Conservation (phyloP, 2,113 vertebrate genomes). For the Chaetops frenatus region DNA sequence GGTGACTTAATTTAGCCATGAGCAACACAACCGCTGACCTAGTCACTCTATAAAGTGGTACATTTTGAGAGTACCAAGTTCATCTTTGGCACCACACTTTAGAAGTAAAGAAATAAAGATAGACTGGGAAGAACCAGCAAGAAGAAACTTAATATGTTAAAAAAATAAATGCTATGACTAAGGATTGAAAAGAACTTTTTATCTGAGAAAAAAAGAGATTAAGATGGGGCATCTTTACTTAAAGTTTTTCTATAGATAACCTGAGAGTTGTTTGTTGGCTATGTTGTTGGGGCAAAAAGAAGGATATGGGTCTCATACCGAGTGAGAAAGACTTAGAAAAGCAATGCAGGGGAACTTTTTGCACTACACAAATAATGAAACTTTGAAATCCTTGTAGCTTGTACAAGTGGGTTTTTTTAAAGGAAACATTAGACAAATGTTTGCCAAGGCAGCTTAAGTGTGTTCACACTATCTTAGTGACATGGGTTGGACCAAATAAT, state of each 20-base stretch:
- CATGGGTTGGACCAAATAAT: neutral
- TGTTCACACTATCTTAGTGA: neutral
- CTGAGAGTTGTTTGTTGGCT: neutral
- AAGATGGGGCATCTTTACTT: neutral
- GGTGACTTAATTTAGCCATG: neutral
- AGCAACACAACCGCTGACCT: neutral
- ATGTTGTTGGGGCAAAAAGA: neutral
- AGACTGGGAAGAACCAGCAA: neutral
- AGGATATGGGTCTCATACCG: neutral
- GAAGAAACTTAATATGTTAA: neutral
- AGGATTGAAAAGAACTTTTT: neutral
- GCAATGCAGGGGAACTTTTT: neutral
- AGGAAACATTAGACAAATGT: neutral
- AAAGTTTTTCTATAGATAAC: neutral
- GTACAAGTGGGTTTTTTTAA: neutral
- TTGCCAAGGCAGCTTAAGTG: neutral
- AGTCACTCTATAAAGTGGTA: neutral
- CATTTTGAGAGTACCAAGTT: neutral
- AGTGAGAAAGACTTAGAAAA: neutral
- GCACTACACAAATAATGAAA: neutral
- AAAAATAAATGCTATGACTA: neutral
- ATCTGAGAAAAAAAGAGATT: neutral
- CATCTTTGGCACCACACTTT: neutral
- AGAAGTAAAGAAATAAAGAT: neutral
- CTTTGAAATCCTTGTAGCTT: neutral